phyloP scores from a whole-genome alignment of 1,140 invertebrate genomes.

The Papilio machaon region DNA sequence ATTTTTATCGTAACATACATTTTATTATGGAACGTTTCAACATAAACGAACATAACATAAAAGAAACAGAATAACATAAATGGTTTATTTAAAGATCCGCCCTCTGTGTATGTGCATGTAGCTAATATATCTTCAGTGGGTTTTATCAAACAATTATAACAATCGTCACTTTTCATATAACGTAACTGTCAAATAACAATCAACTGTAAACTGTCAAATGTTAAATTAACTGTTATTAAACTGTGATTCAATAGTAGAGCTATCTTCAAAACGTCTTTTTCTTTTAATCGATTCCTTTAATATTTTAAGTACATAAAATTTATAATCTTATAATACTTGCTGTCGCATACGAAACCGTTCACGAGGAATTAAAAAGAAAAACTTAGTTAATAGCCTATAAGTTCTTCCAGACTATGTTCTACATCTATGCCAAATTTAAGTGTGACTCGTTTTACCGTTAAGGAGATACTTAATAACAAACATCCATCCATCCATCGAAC shows the following conservation, averaged over 20 bases:
- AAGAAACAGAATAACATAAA: not conserved
- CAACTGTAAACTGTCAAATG: not conserved
- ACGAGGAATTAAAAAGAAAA: too few relatives aligned
- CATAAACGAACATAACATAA: too few relatives aligned
- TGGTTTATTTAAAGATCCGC: not conserved
- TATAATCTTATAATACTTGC: not conserved
- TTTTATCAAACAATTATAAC: not conserved
- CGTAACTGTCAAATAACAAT: not conserved
- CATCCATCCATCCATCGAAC: too few relatives aligned
- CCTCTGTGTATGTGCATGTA: not conserved
- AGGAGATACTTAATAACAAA: too few relatives aligned
- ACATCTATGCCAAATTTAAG: too few relatives aligned
- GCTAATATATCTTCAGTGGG: not conserved
- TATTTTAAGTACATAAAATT: too few relatives aligned
- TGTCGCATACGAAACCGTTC: too few relatives aligned
- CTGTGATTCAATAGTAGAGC: not conserved
- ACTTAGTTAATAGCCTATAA: too few relatives aligned
- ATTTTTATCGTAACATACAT: too few relatives aligned
- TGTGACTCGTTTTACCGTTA: too few relatives aligned
- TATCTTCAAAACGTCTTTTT: not conserved
- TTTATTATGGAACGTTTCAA: too few relatives aligned
- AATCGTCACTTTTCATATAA: not conserved
- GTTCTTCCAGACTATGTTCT: too few relatives aligned
- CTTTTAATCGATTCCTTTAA: not conserved
- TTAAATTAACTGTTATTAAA: not conserved